These are phyloP conservation scores for Azorinus chamasolen DNA, from an alignment of 2,888 invertebrate species.

Conservation along the genomic window DNA sequence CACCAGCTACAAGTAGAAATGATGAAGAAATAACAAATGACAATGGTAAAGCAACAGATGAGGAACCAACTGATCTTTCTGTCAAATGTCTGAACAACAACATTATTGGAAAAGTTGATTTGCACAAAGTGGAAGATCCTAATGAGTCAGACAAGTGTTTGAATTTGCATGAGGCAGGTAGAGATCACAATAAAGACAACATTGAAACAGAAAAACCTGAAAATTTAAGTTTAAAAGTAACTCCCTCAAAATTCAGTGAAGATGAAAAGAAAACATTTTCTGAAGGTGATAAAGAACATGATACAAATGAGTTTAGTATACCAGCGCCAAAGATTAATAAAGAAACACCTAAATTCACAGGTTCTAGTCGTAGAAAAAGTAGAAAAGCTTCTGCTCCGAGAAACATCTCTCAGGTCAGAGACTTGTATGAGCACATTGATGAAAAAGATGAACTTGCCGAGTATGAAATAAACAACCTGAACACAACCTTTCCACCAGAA, in stretches of 20 bases:
- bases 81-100: conserved; percentile 56
- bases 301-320: too few species aligned
- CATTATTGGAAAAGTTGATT: conserved; percentile 54
- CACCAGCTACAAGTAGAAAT: conserved; percentile 10
- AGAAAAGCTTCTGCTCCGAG: conserved; percentile 90
- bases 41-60: conserved; percentile 3
- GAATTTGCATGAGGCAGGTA: too few species aligned
- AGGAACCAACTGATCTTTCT: conserved; percentile 38
- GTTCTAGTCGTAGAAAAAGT: conserved; percentile 65
- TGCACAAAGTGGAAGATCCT: conserved; percentile 31
- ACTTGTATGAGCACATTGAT: conserved; percentile 64
- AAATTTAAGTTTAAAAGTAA: background rate
- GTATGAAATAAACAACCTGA: conserved; percentile 77
- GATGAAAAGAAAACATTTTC: too few species aligned
- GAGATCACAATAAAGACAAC: background rate
- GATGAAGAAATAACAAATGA: conserved; percentile 21
- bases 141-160: background rate
- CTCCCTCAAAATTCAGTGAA: too few species aligned
- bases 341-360: conserved; percentile 2
- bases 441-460: conserved; percentile 77
- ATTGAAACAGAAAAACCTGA: background rate
- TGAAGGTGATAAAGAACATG: too few species aligned
- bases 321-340: too few species aligned
- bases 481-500: conserved; percentile 74
- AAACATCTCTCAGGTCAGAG: conserved; percentile 88